Base-by-base conservation (phyloP, 2,113 vertebrate genomes). In the Chamaea fasciata region DNA sequence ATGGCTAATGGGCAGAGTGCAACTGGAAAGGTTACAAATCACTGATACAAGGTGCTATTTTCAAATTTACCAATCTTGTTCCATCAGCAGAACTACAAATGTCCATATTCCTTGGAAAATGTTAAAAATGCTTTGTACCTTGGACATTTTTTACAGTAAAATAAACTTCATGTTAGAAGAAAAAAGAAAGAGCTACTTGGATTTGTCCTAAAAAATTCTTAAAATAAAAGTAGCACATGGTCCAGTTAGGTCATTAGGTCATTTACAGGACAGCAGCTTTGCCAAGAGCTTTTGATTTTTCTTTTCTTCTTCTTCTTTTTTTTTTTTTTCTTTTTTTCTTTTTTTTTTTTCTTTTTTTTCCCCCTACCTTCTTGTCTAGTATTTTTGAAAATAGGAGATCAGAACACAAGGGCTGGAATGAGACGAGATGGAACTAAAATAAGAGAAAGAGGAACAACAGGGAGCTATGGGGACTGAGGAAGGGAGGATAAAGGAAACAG, bases 301-400 rank as follows among this genome's bases (percentile, higher is more conserved):
- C n/a, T n/a, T n/a, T n/a, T n/a, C n/a, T n/a, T n/a, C n/a, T n/a
- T n/a, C n/a, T n/a, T n/a, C n/a, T n/a, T n/a, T 21, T 11, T 46
- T 21, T 47, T 47, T 12, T 47, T 23, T 23, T 23, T 13, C 22
- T 23, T 23, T 24, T 13, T 15, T 13, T 49, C n/a, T 21, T 11
- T 46, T 21, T 47, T 47, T 12, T 47, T 23, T 23, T 23, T 13
- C 22, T 23, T 23, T 24, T 13, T 15, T 13, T 49, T 49, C 24
- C 24, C 24, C 18, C 67, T 74, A 52, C 47, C 13, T 70, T 78
- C 52, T 87, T 89, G 26, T 60, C 60, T 78, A 44, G 28, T 64
- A 56, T 89, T 83, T 94, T 91, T 94, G 41, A 95, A 84, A 95
- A 69, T 42, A 85, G n/a, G 69, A 89, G 81, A 92, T 95, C 73